Conservation (phyloP, 1,140 invertebrate genomes). For the Drosophila pachea region DNA sequence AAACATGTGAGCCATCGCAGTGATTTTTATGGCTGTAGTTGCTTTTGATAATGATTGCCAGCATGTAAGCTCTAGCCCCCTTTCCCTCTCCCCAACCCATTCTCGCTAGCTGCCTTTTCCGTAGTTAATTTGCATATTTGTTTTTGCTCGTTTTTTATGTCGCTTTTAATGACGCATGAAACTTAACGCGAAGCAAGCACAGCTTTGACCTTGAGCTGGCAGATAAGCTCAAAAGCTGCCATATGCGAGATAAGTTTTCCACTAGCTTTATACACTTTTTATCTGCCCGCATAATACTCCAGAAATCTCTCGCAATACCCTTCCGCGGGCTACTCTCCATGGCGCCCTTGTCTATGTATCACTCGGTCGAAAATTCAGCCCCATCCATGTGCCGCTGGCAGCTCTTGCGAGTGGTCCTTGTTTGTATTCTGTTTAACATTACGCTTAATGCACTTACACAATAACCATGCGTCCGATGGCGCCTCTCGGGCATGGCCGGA, state of each 20-base stretch:
- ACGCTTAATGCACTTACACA: conserved; percentile 75
- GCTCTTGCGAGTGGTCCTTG: conserved; percentile 48
- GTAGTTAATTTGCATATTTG: conserved; percentile 45
- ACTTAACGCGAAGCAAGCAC: conserved; percentile 49
- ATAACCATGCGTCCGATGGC: conserved; percentile 60
- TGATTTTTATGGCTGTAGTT: conserved; percentile 39
- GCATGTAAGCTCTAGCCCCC: conserved; percentile 17
- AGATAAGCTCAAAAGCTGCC: conserved; percentile 3
- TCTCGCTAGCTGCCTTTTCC: conserved; percentile 3
- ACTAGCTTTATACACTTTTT: no score
- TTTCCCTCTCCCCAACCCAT: neutral
- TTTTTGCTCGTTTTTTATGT: conserved; percentile 44
- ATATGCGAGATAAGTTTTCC: no score
- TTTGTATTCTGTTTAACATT: conserved; percentile 67
- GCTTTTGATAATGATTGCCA: conserved; percentile 54
- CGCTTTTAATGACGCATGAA: conserved; percentile 66
- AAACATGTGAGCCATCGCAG: conserved; percentile 31
- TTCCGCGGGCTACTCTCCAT: no score
- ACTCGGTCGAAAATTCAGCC: conserved; percentile 27
- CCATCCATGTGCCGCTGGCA: conserved; percentile 9
- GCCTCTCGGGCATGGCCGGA: conserved; percentile 6
- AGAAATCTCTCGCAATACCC: no score
- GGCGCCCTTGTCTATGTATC: conserved; percentile 1
- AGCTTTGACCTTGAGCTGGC: conserved; percentile 52
- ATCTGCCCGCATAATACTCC: neutral